Evolutionary conservation across 2,113 vertebrate species (phyloP).

Genomic region (Monopterus albus): DNA sequence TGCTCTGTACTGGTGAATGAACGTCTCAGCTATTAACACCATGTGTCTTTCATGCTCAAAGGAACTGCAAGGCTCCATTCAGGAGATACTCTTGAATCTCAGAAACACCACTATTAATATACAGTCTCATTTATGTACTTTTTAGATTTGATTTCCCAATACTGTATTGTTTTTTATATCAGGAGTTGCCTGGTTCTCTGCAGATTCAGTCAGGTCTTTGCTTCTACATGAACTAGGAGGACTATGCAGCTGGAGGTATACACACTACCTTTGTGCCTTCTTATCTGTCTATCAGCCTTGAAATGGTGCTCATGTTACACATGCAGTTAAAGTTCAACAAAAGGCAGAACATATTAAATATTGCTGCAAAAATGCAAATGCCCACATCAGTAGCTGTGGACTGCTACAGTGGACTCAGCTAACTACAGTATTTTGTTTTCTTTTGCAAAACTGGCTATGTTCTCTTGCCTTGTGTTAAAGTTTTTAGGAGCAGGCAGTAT

Average conservation of each 20-base stretch:
- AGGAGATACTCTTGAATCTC: constrained; percentile 68
- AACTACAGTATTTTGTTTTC: constrained; percentile 3
- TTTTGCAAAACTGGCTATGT: no score
- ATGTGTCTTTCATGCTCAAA: constrained; percentile 60
- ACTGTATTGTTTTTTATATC: constrained; percentile 9
- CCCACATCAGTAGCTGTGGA: background rate
- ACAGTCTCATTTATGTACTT: constrained; percentile 31
- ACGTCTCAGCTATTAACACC: constrained; percentile 23
- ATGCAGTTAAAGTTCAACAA: background rate
- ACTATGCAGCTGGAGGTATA: background rate
- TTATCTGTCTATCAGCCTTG: constrained; percentile 1
- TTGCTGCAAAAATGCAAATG: background rate
- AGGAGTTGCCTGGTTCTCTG: background rate
- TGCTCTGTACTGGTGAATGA: constrained; percentile 25
- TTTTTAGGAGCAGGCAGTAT: no score
- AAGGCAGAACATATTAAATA: background rate
- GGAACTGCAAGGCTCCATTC: constrained; percentile 76
- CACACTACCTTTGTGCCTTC: constrained; percentile 5
- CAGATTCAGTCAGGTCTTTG: background rate
- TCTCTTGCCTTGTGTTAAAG: no score
- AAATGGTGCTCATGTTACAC: constrained; percentile 8
- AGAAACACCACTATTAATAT: constrained; percentile 42
- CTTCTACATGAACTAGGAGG: constrained; percentile 2
- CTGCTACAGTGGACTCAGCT: background rate
- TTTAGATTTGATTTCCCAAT: constrained; percentile 16